A percentile compares a stretch with the other conserved stretches of the same genome.
phyloP scores from a whole-genome alignment of 2,113 vertebrate genomes.

The Cheilinus undulatus region DNA sequence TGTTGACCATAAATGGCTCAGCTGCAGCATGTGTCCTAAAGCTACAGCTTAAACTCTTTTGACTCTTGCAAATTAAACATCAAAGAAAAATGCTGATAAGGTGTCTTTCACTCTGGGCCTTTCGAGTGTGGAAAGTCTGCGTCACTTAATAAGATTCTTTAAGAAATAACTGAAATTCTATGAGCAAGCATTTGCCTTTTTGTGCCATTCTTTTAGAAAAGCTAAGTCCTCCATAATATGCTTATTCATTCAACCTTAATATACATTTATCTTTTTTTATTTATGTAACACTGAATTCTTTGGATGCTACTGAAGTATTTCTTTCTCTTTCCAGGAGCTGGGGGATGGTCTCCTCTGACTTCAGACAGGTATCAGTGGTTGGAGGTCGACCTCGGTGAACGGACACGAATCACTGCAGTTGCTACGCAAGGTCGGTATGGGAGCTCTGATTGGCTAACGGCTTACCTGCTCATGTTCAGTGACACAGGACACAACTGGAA shows the following conservation, averaged over 20 bases:
- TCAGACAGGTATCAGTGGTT: constrained; percentile 92
- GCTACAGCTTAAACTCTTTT: constrained; percentile 47
- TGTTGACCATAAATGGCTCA: constrained; percentile 11
- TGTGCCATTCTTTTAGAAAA: too few species aligned
- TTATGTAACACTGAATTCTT: neutral
- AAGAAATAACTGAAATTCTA: too few species aligned
- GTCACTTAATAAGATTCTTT: too few species aligned
- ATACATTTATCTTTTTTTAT: neutral
- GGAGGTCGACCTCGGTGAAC: constrained; percentile 90
- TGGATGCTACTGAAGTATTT: neutral
- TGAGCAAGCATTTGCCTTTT: too few species aligned
- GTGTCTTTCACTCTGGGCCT: constrained; percentile 1
- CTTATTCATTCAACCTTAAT: neutral
- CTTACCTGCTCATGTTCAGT: constrained; percentile 92
- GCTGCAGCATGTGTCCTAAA: constrained; percentile 32
- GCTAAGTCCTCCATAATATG: too few species aligned
- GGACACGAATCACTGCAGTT: constrained; percentile 88
- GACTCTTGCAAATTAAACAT: constrained; percentile 29
- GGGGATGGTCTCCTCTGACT: constrained; percentile 91
- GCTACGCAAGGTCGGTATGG: constrained; percentile 94
- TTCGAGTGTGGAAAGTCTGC: constrained; percentile 4
- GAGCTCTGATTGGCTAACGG: constrained; percentile 93
- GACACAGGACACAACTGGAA: constrained; percentile 94
- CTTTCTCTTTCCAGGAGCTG: constrained; percentile 85
- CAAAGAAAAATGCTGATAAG: constrained; percentile 27